Evolutionary conservation across 2,113 vertebrate genomes (phyloP), one percentile per base, ranked within the genome.

Genomic region (Puntigrus tetrazona): DNA sequence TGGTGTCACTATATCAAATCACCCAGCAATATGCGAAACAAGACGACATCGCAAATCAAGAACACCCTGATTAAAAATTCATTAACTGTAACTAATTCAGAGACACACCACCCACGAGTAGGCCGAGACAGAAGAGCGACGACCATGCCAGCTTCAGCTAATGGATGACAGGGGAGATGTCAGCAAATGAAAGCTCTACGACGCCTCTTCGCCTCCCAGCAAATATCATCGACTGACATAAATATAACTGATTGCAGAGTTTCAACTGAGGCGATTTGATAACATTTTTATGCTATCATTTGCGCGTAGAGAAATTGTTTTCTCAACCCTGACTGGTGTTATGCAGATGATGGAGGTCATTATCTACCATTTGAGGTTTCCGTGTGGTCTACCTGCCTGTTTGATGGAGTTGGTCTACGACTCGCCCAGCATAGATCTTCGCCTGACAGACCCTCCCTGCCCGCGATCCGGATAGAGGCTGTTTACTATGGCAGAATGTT

Each of bases 261-360:
- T 70, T 75, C 74, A 84, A 86, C 88, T 69, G 41, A 79, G 63
- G 59, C 91, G 86, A 75, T 38, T 77, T 88, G 61, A 36, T 89
- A 91, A 90, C 86, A 83, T 86, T 88, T 87, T 89, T 86, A 91
- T 88, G 81, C 91, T 86, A 78, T 82, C 87, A 88, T 87, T 82
- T 77, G 85, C 78, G 59, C 52, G 84, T n/a, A 43, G 86, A 87
- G 81, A 85, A 90, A 86, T 84, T 82, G 74, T 85, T 89, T 82
- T 87, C 87, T 91, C 89, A 89, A 86, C 84, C 69, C 43, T 78
- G 72, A 90, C 90, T 89, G 88, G 86, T 91, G 87, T 91, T 92
- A 92, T 93, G 92, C 87, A 93, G 89, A 92, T 91, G 87, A n/a
- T n/a, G n/a, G n/a, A 92, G 90, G 52, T 90, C 82, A 93, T 94